phyloP scores from a whole-genome alignment of 1,140 invertebrate species.

The Drosophila arawakana region DNA sequence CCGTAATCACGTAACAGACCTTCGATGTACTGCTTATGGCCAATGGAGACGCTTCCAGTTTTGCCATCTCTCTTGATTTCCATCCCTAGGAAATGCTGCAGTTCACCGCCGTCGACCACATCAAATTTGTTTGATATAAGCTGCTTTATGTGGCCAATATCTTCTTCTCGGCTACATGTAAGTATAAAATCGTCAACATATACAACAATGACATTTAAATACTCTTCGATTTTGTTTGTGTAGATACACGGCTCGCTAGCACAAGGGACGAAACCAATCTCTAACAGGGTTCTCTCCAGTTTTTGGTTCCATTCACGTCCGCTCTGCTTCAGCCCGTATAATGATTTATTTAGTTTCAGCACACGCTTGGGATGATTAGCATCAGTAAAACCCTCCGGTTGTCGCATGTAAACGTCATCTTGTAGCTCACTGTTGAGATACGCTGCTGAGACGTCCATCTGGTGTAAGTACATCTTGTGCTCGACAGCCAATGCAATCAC shows the following conservation, averaged over 20 bases:
- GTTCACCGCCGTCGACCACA: neutral
- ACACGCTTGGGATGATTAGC: neutral
- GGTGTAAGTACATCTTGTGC: constrained; percentile 71
- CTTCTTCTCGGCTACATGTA: too few species aligned
- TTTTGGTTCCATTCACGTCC: constrained; percentile 14
- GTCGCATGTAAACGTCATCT: constrained; percentile 52
- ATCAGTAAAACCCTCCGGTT: constrained; percentile 2
- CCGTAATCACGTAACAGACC: neutral
- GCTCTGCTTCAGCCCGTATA: constrained; percentile 25
- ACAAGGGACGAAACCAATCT: constrained; percentile 28
- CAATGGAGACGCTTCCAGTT: neutral
- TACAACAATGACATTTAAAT: neutral
- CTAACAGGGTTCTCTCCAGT: constrained; percentile 6
- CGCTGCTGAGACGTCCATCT: constrained; percentile 85
- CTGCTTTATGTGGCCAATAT: too few species aligned
- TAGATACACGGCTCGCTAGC: constrained; percentile 64
- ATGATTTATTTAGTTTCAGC: neutral
- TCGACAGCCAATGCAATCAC: constrained; percentile 81
- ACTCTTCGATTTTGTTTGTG: constrained; percentile 34
- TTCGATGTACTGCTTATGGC: neutral
- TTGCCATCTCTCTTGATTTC: neutral
- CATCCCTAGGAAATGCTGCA: neutral
- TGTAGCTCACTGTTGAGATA: constrained; percentile 84
- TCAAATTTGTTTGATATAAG: too few species aligned
- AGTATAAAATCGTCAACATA: neutral